phyloP scores from a whole-genome alignment of 2,888 invertebrate genomes.

The Dicyrtomina minuta region DNA sequence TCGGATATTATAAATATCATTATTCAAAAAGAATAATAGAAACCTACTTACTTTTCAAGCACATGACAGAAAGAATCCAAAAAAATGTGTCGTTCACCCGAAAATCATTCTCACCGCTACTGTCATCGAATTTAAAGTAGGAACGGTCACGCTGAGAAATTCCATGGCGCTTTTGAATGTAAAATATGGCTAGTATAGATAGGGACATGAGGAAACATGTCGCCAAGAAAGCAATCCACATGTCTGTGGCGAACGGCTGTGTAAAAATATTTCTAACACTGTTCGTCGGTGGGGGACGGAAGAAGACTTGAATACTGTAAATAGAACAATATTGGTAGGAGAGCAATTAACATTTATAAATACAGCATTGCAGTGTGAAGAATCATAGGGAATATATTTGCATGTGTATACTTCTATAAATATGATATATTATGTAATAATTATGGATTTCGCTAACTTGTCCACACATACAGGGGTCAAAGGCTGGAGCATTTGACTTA shows the following conservation, averaged over 20 bases:
- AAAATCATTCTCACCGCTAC: not conserved
- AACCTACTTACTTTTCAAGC: not conserved
- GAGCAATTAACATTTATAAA: too few relatives aligned
- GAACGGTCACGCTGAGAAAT: not conserved
- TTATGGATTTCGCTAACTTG: not conserved
- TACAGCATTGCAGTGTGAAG: too few relatives aligned
- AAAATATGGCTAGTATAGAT: not conserved
- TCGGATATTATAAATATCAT: too few relatives aligned
- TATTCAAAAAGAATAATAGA: too few relatives aligned
- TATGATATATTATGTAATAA: not conserved
- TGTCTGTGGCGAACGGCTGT: slow-evolving; percentile 25
- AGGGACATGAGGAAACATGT: slow-evolving; percentile 14
- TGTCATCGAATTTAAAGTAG: too few relatives aligned
- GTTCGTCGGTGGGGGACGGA: slow-evolving; percentile 31
- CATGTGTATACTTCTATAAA: not conserved
- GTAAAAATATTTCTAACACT: slow-evolving; percentile 34
- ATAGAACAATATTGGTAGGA: not conserved
- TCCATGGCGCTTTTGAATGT: not conserved
- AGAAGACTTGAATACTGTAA: slow-evolving; percentile 34
- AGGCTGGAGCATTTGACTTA: not conserved
- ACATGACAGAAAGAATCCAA: not conserved
- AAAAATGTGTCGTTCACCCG: not conserved
- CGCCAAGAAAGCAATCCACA: slow-evolving; percentile 21
- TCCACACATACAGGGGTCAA: not conserved
- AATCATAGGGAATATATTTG: not conserved